phyloP scores from a whole-genome alignment of 2,888 invertebrate species.

The Ligdia adustata region DNA sequence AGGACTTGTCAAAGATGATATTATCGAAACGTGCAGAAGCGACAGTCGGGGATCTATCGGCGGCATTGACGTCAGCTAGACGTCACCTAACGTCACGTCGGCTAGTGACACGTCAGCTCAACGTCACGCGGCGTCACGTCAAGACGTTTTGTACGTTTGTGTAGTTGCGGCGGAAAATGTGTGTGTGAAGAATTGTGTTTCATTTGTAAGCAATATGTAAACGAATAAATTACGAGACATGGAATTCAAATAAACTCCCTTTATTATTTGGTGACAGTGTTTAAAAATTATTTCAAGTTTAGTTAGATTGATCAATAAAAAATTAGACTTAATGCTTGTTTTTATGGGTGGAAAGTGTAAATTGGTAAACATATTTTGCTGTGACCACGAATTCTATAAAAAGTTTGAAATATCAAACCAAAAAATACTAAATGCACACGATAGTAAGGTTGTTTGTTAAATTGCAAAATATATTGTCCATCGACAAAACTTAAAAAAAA shows the following conservation, averaged over 20 bases:
- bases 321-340: too few species aligned
- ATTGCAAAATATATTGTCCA: too few species aligned
- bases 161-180: not conserved
- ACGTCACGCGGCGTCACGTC: conserved; percentile 4
- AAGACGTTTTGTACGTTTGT: not conserved
- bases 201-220: not conserved
- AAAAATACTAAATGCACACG: too few species aligned
- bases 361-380: too few species aligned
- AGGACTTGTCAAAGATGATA: conserved; percentile 33
- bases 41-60: conserved; percentile 41
- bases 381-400: too few species aligned
- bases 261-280: not conserved
- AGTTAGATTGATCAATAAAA: too few species aligned
- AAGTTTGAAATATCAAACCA: too few species aligned
- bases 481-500: too few species aligned
- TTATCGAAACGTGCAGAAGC: conserved; percentile 39
- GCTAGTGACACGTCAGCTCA: conserved; percentile 16
- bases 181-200: conserved; percentile 1
- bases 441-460: too few species aligned
- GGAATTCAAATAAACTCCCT: not conserved
- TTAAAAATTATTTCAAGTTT: too few species aligned
- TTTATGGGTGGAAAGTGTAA: too few species aligned
- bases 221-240: not conserved
- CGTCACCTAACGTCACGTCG: too few species aligned
- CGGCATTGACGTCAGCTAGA: conserved; percentile 39